Evolutionary conservation across 2,113 vertebrate species (phyloP), one percentile per base, ranked within the genome.

Genomic region (Perca flavescens): DNA sequence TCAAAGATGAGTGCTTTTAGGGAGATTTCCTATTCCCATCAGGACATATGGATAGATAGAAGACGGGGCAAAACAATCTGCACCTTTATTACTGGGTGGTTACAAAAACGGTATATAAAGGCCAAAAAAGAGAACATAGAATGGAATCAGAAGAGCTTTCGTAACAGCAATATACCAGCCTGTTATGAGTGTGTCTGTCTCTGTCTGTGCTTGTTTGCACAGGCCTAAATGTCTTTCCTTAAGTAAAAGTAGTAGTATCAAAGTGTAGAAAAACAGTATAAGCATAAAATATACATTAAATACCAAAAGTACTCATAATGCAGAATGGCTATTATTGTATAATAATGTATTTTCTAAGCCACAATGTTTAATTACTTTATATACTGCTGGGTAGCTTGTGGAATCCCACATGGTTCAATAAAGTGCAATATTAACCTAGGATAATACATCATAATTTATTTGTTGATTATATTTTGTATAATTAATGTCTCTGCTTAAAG

Each of bases 1-100:
- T 87, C 73, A 88, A 86, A 90, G 85, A 89, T 78, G 83, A 91
- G 84, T 63, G 87, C 86, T 86, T 86, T 88, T 75, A 79, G 74
- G 62, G 73, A 76, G 46, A 62, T 66, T 74, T 79, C 54, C 47
- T 56, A 31, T 49, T 76, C 57, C 62, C 69, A 75, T 85, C 77
- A 77, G 56, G 47, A 47, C 75, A 80, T 58, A 80, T 22, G 73
- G 61, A 80, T 21, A 70, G 70, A 77, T 22, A 64, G 77, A 63
- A 75, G 40, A 77, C 3, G 2, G 58, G 47, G 67, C 58, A 78
- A 83, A 86, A 91, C 75, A 75, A 86, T 77, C 69, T 86, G 12
- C 66, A 73, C 77, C 34, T 77, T 76, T 75, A 80, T 82, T 74
- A 77, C 74, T 12, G 34, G 56, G 57, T 80, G 67, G 67, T 67